Evolutionary conservation across 2,888 invertebrate genomes (phyloP).

Genomic region (Stegophylla sp.): DNA sequence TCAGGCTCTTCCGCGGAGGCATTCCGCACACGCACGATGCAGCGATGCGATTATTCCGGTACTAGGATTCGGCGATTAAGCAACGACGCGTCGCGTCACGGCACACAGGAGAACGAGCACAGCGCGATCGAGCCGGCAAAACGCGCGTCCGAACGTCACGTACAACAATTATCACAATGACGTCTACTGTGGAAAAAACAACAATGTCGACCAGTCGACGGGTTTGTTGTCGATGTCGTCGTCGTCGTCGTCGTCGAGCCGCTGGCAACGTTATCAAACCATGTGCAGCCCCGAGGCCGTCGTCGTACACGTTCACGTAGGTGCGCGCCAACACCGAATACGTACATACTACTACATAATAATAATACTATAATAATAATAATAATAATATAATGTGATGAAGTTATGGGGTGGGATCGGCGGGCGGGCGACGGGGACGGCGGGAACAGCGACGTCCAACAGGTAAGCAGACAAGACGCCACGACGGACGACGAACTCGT

Average conservation of each 20-base stretch:
- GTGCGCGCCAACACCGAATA: not conserved
- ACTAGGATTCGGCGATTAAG: not conserved
- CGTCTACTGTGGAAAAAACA: not conserved
- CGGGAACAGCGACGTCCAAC: not conserved
- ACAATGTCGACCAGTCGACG: not conserved
- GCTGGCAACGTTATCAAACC: constrained; percentile 30
- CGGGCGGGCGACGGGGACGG: not conserved
- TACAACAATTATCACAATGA: not conserved
- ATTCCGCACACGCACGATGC: no score
- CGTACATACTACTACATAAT: not conserved
- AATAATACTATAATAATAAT: no score
- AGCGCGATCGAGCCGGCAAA: no score
- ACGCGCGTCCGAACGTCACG: not conserved
- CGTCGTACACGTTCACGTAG: not conserved
- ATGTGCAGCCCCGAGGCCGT: constrained; percentile 11
- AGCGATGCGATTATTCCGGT: no score
- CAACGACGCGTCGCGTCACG: not conserved
- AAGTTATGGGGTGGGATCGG: no score
- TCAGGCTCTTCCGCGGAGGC: no score
- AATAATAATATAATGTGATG: no score
- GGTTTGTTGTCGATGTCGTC: not conserved
- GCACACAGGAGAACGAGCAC: no score
- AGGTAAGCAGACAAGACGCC: not conserved
- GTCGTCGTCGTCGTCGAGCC: not conserved
- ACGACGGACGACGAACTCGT: constrained; percentile 7